Conservation (phyloP, 1,140 invertebrate species). For the Rhynchophorus ferrugineus region DNA sequence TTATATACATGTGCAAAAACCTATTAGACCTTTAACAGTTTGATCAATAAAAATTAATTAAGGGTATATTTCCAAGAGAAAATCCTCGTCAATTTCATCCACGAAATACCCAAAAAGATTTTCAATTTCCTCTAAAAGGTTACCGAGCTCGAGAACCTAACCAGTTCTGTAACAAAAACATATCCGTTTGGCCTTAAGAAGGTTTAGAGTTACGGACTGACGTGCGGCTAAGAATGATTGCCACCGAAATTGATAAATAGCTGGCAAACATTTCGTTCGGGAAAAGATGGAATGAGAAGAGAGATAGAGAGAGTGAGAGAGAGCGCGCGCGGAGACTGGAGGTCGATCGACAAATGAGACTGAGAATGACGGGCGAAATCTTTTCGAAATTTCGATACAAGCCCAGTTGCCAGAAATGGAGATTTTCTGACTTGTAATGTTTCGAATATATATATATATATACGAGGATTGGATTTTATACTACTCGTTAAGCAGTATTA, state of each 20-base stretch:
- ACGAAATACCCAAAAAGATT: not conserved
- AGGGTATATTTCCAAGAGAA: not conserved
- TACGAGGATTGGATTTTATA: no score
- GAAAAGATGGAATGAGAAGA: not conserved
- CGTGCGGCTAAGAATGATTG: conserved; percentile 4
- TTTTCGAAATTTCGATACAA: no score
- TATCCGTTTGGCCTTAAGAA: conserved; percentile 1
- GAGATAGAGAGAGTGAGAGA: not conserved
- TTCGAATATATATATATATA: no score
- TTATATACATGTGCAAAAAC: no score
- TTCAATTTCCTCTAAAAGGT: conserved; percentile 3
- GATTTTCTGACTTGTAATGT: no score
- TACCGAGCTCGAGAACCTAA: not conserved
- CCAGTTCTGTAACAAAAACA: conserved; percentile 1
- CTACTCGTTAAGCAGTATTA: no score
- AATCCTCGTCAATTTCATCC: not conserved
- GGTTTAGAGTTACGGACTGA: conserved; percentile 1
- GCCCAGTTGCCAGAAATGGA: no score
- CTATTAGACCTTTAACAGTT: no score
- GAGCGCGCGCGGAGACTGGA: not conserved
- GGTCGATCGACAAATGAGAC: conserved; percentile 4
- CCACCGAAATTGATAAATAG: conserved; percentile 6
- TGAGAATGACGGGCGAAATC: not conserved
- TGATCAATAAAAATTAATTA: not conserved
- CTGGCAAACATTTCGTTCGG: conserved; percentile 1